Conservation (phyloP, 2,888 invertebrate species). For the Agonopterix heracliana region DNA sequence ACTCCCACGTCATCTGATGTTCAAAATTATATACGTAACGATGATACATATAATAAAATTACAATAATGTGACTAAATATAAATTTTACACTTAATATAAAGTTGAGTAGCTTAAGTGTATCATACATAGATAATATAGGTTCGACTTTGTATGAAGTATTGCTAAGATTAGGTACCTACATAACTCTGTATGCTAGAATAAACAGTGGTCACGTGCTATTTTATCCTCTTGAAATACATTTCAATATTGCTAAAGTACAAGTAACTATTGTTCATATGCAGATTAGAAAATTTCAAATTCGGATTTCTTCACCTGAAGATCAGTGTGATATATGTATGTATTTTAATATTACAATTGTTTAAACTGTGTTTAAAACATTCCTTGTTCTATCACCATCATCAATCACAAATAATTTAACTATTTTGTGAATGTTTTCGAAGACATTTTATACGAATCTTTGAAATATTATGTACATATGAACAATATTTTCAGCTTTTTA, state of each 20-base stretch:
- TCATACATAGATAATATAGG: slow-evolving; percentile 65
- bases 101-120: slow-evolving; percentile 71
- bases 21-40: slow-evolving; percentile 77
- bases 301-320: too few species aligned
- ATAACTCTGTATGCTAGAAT: slow-evolving; percentile 35
- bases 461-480: too few species aligned
- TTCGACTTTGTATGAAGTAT: slow-evolving; percentile 70
- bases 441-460: too few species aligned
- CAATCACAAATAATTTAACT: too few species aligned
- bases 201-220: slow-evolving; percentile 37
- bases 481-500: too few species aligned
- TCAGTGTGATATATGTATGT: too few species aligned
- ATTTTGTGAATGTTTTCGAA: too few species aligned
- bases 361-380: too few species aligned
- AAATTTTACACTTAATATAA: slow-evolving; percentile 73
- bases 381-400: too few species aligned
- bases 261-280: neutral
- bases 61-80: slow-evolving; percentile 74
- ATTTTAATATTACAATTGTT: too few species aligned
- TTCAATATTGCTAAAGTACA: slow-evolving; percentile 6
- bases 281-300: neutral
- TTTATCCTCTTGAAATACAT: slow-evolving; percentile 10
- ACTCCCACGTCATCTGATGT: slow-evolving; percentile 64
- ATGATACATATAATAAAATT: slow-evolving; percentile 72
- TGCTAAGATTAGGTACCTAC: slow-evolving; percentile 53